Evolutionary conservation across 2,113 vertebrate genomes (phyloP), one percentile per base, ranked within the genome.

Genomic region (Pagrus major): DNA sequence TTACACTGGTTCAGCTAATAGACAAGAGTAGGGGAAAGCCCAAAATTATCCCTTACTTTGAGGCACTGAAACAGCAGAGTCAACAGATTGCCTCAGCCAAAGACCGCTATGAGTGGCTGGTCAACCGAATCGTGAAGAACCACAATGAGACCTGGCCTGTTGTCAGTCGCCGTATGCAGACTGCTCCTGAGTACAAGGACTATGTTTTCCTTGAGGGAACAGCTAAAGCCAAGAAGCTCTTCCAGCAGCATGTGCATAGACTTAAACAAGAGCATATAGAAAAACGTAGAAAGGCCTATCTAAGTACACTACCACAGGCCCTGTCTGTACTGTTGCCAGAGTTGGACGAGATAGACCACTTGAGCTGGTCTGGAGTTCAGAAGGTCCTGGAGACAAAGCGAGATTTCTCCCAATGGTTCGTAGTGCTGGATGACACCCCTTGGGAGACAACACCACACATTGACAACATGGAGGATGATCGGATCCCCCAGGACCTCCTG

Each of bases 231-330:
- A 99, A 96, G 89, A 99, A 99, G 84, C 95, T 99, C 0, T 99
- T 99, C 81, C 94, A 96, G 66, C 97, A 99, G 78, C 97, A 99
- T 71, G 93, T 96, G 33, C 96, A 96, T 52, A 96, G 97, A 83
- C 97, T 99, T 29, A 97, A 97, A 88, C 97, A 97, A 37, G 97
- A 99, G 44, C 98, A 99, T 81, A 94, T 98, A n/a, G 98, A 99
- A 71, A 97, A 96, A 21, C 92, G 97, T 2, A 90, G 97, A 37
- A 96, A 88, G 87, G 35, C 89, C 12, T 99, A 98, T 85, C 93
- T 99, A 6, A 92, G 94, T 23, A 84, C 92, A 60, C 94, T 99
- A 16, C 97, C 97, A 0, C 94, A 97, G 16, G 97, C 97, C 0
- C 90, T 99, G 1, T 95, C 96, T 54, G 92, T 94, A 6, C 94